A percentile compares a stretch with the other conserved stretches of the same genome.
phyloP scores from a whole-genome alignment of 2,888 invertebrate species.

The Diogma glabrata region DNA sequence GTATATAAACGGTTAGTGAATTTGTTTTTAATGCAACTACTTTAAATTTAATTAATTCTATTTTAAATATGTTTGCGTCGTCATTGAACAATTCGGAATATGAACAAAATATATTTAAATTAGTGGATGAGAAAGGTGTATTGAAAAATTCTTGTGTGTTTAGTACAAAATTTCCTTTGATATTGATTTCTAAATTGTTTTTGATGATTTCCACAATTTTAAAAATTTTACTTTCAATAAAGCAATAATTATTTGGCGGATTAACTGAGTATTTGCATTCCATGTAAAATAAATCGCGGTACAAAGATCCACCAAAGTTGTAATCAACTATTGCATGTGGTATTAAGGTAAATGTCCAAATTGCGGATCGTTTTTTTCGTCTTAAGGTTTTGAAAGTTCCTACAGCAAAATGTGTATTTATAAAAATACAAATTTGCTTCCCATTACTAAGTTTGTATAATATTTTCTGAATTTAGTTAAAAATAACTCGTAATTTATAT shows the following conservation, averaged over 20 bases:
- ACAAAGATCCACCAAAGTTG: not conserved
- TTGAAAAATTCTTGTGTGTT: not conserved
- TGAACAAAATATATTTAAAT: conserved; percentile 1
- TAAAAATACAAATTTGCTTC: too few relatives aligned
- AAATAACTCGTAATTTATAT: too few relatives aligned
- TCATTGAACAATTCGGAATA: not conserved
- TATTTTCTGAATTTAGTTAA: too few relatives aligned
- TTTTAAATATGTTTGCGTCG: not conserved
- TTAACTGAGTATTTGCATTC: not conserved
- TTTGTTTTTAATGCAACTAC: not conserved
- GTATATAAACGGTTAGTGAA: not conserved
- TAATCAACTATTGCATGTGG: too few relatives aligned
- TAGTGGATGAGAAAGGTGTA: not conserved
- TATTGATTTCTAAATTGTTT: not conserved
- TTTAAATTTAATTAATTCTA: not conserved
- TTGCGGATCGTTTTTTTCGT: too few relatives aligned
- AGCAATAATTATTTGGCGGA: conserved; percentile 4
- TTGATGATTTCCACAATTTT: not conserved
- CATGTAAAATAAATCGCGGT: not conserved
- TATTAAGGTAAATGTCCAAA: too few relatives aligned
- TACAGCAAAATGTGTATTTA: too few relatives aligned
- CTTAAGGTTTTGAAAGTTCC: too few relatives aligned
- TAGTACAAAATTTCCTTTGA: not conserved
- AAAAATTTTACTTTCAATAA: not conserved
- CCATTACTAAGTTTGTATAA: too few relatives aligned